phyloP scores from a whole-genome alignment of 2,113 vertebrate species.

The Triplophysa siluroides region DNA sequence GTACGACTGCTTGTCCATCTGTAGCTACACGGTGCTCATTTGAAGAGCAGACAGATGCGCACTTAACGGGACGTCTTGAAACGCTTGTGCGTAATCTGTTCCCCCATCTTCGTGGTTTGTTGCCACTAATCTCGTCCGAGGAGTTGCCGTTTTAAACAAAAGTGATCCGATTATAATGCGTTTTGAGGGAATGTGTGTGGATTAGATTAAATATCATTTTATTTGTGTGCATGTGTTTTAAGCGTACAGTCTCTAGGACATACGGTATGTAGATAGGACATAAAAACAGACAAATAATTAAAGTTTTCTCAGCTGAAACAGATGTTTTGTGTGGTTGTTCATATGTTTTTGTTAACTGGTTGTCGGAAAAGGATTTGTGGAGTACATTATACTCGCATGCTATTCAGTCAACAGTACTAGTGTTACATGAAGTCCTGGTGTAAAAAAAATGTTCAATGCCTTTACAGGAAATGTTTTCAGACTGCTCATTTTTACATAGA shows the following conservation, averaged over 20 bases:
- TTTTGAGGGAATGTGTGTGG: conserved; percentile 19
- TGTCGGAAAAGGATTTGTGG: not conserved
- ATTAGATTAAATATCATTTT: conserved; percentile 67
- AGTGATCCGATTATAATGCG: conserved; percentile 67
- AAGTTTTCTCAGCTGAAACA: too few relatives aligned
- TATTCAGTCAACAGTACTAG: not conserved
- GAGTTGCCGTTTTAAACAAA: conserved; percentile 62
- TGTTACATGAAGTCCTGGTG: not conserved
- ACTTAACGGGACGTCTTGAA: conserved; percentile 61
- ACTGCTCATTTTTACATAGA: conserved; percentile 97
- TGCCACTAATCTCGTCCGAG: conserved; percentile 71
- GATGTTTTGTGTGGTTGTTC: not conserved
- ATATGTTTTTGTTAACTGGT: not conserved
- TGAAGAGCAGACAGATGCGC: conserved; percentile 72
- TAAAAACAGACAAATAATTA: conserved; percentile 1
- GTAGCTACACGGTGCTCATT: conserved; percentile 73
- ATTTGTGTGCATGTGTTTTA: conserved; percentile 49
- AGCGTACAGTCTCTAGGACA: conserved; percentile 56
- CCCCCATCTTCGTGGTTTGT: conserved; percentile 1
- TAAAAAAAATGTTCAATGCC: conserved; percentile 45
- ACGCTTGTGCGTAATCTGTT: conserved; percentile 49
- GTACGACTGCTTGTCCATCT: conserved; percentile 59
- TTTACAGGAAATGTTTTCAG: conserved; percentile 92
- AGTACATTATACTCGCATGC: not conserved
- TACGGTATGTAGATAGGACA: conserved; percentile 33